Conservation (phyloP, 2,113 vertebrate species). For the Gopherus evgoodei region DNA sequence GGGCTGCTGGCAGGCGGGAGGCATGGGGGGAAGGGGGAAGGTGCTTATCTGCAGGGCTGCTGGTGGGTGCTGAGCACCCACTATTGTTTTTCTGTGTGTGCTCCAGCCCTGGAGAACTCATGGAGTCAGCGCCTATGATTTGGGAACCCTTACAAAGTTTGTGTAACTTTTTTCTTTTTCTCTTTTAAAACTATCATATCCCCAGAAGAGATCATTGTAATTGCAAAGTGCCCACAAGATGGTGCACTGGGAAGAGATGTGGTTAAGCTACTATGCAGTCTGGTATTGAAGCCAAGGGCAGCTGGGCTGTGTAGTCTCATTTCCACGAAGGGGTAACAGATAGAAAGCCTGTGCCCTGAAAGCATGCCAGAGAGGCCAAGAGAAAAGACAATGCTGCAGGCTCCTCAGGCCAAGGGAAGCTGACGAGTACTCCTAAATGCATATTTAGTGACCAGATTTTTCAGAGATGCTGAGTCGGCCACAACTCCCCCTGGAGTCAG, state of each 20-base stretch:
- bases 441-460: background rate
- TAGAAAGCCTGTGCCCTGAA: background rate
- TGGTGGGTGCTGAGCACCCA: too few species aligned
- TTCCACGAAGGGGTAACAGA: background rate
- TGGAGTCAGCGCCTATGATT: background rate
- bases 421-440: background rate
- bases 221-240: too few species aligned
- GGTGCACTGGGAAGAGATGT: background rate
- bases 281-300: background rate
- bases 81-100: too few species aligned
- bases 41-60: too few species aligned
- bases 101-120: too few species aligned
- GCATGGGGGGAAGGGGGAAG: too few species aligned
- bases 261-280: background rate
- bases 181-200: background rate
- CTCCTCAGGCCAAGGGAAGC: background rate
- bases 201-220: background rate
- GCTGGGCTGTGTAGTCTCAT: background rate
- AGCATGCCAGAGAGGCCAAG: background rate
- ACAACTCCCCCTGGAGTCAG: background rate
- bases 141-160: background rate
- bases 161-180: background rate
- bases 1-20: too few species aligned
- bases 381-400: background rate
- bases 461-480: background rate